Conservation (phyloP, 1,140 invertebrate species). For the Drosophila erecta region DNA sequence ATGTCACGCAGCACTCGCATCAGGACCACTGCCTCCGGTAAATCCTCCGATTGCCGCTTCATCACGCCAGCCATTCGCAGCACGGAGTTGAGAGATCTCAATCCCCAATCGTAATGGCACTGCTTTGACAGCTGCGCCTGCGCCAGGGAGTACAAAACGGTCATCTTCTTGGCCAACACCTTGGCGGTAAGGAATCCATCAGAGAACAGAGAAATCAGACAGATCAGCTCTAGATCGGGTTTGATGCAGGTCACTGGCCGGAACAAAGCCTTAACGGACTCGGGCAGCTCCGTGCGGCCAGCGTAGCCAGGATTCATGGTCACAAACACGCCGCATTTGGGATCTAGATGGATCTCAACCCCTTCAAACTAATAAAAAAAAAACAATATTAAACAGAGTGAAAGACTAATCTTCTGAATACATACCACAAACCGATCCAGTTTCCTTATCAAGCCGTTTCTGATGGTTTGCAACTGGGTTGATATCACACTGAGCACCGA, state of each 20-base stretch:
- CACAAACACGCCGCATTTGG: constrained; percentile 95
- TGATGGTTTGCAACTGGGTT: constrained; percentile 94
- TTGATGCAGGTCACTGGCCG: constrained; percentile 95
- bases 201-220: constrained; percentile 95
- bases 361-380: constrained; percentile 90
- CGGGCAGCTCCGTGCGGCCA: constrained; percentile 94
- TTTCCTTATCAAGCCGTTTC: constrained; percentile 91
- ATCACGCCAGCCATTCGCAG: constrained; percentile 95
- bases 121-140: constrained; percentile 95
- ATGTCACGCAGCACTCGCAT: constrained; percentile 95
- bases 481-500: constrained; percentile 96
- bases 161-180: constrained; percentile 96
- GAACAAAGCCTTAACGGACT: constrained; percentile 95
- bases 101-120: constrained; percentile 97
- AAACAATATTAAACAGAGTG: background rate
- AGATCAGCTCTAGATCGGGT: constrained; percentile 95
- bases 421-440: constrained; percentile 90
- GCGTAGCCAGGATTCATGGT: constrained; percentile 98
- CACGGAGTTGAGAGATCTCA: constrained; percentile 94
- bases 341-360: constrained; percentile 91
- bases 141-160: constrained; percentile 93
- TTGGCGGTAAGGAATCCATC: constrained; percentile 95
- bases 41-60: constrained; percentile 90
- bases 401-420: background rate
- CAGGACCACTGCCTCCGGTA: constrained; percentile 93